A percentile compares a stretch with the other conserved stretches of the same genome.
These are phyloP conservation scores for Ectobius pallidus DNA, from an alignment of 2,888 invertebrate genomes.

Conservation along the genomic window DNA sequence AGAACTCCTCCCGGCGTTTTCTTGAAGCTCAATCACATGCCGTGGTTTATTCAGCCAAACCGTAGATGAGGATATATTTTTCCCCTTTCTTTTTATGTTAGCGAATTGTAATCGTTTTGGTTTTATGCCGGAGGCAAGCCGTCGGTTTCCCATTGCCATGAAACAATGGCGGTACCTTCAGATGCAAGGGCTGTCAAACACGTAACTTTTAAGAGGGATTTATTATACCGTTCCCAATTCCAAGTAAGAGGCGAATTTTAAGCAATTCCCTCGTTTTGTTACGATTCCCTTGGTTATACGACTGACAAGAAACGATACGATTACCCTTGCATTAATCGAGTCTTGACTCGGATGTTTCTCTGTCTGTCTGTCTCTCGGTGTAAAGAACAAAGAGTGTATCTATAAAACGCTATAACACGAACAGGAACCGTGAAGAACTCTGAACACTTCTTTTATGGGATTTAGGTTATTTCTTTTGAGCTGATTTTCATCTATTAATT, in stretches of 20 bases:
- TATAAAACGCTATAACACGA: no score
- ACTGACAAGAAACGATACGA: not conserved
- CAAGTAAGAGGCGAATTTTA: not conserved
- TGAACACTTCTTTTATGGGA: no score
- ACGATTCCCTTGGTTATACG: not conserved
- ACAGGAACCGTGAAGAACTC: no score
- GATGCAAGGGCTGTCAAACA: not conserved
- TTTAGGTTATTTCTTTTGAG: no score
- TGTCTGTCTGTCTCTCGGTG: no score
- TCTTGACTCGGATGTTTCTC: no score
- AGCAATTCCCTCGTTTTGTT: not conserved
- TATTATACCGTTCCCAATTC: not conserved
- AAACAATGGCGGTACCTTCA: not conserved
- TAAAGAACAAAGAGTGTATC: no score
- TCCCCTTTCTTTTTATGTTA: not conserved
- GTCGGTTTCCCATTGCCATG: conserved; percentile 6
- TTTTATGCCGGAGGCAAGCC: conserved; percentile 18
- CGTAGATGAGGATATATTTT: no score
- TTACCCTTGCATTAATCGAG: not conserved
- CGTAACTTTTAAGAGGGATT: not conserved
- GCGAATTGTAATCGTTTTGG: not conserved
- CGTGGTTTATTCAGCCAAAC: conserved; percentile 4
- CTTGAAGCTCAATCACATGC: conserved; percentile 2
- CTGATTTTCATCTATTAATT: no score
- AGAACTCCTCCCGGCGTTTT: not conserved